Base-by-base conservation (phyloP, 2,113 vertebrate species). In the Albula glossodonta region DNA sequence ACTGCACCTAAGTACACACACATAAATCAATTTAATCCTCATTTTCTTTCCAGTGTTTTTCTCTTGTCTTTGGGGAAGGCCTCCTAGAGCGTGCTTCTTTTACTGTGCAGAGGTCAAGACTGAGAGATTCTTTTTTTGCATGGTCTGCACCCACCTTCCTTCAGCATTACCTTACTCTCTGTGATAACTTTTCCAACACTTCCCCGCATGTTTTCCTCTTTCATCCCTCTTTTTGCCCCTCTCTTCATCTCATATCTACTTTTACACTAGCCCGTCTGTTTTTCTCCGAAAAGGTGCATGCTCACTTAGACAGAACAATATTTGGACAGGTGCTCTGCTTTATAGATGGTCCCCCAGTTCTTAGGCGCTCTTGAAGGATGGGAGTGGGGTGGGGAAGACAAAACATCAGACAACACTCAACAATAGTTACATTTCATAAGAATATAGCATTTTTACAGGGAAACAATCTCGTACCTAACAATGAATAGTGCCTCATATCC, bases 171-270 rank as follows among this genome's bases (percentile, higher is more conserved):
- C 41, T 74, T 70, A 17, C 83, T 41, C 13, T 51, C 51, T 22
- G 15, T 60, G 19, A n/a, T 52, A n/a, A 13, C 10, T 56, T 51
- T 89, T 83, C 25, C 17, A 60, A 25, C 57, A 57, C 70, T 13
- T 51, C 63, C 13, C 53, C 57, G 78, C 78, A 31, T 79, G 60
- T 79, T 81, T n/a, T 83, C 70, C 83, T 13, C 19, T 78, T 77
- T 41, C 52, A 19, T 84, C 85, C 86, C 84, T 84, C 90, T 85
- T 77, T 66, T 90, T 88, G 90, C 89, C 1, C 41, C 66, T 10
- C 92, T 92, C 63, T 49, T 19, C 48, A 50, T 51, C 83, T 17
- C 11, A 51, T 74, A 0, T n/a, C 80, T 52, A 5, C 51, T 52
- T 51, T 74, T 83, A 70, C 60, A 13, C 10, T 48, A 2, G 15